Percentiles rank a stretch among this genome's conserved stretches.
Evolutionary conservation across 2,797 vertebrate genomes (phyloP).

Genomic region (Syngnathus acus): DNA sequence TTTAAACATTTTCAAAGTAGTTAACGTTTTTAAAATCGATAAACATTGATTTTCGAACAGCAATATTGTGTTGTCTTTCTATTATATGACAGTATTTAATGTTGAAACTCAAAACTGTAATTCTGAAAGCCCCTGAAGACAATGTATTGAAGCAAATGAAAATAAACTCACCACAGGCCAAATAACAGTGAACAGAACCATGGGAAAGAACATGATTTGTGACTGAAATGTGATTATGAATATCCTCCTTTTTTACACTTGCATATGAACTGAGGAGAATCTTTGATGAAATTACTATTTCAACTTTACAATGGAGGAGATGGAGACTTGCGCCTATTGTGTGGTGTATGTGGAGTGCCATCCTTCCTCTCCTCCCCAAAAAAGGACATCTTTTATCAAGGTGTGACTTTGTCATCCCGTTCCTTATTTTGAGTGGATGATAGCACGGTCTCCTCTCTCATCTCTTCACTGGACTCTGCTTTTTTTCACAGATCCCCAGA

Average conservation of each 20-base stretch:
- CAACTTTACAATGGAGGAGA: conserved; percentile 44
- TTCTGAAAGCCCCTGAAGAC: conserved; percentile 30
- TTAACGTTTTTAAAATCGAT: too few relatives aligned
- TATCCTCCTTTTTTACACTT: conserved; percentile 39
- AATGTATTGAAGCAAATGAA: conserved; percentile 26
- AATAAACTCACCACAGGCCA: conserved; percentile 38
- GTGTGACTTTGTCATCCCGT: conserved; percentile 49
- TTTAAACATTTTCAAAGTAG: too few relatives aligned
- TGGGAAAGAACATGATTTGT: conserved; percentile 50
- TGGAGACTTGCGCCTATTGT: conserved; percentile 52
- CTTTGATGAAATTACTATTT: conserved; percentile 57
- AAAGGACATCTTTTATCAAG: conserved; percentile 47
- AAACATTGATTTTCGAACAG: too few relatives aligned
- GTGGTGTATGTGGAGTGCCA: conserved; percentile 43
- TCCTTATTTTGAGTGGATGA: conserved; percentile 60
- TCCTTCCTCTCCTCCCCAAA: conserved; percentile 18
- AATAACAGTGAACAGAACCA: conserved; percentile 44
- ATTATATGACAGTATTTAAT: too few relatives aligned
- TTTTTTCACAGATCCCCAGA: conserved; percentile 61
- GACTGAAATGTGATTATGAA: conserved; percentile 54
- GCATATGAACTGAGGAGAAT: conserved; percentile 44
- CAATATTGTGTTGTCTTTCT: too few relatives aligned
- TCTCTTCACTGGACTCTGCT: conserved; percentile 45
- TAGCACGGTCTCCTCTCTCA: conserved; percentile 41
- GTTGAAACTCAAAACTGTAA: conserved; percentile 5